Conservation (phyloP, 2,797 vertebrate genomes). For the Neosalanx taihuensis region DNA sequence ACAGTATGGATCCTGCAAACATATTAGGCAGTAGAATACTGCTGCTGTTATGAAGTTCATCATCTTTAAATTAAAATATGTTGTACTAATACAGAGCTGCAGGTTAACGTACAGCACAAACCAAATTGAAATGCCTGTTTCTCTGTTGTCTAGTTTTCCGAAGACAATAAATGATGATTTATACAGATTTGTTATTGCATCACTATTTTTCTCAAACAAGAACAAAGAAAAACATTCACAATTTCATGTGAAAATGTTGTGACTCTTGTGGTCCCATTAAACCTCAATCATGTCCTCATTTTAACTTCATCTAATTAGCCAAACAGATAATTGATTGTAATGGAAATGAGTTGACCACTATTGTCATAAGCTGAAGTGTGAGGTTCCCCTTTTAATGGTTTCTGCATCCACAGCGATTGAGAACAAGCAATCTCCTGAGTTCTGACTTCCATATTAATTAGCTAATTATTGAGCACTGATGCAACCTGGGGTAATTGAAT, state of each 20-base stretch:
- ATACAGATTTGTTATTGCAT: too few species aligned
- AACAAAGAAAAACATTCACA: too few species aligned
- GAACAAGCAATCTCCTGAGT: constrained; percentile 61
- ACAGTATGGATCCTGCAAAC: too few species aligned
- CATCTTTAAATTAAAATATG: too few species aligned
- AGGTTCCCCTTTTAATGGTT: constrained; percentile 57
- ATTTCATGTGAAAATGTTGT: constrained; percentile 34
- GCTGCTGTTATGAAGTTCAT: too few species aligned
- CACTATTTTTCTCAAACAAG: too few species aligned
- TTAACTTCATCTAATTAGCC: constrained; percentile 45
- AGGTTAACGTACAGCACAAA: too few species aligned
- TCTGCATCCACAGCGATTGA: constrained; percentile 62
- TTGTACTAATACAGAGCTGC: too few species aligned
- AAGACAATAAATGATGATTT: too few species aligned
- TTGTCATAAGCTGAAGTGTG: constrained; percentile 50
- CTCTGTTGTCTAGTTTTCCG: too few species aligned
- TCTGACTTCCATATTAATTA: constrained; percentile 68
- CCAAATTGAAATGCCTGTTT: too few species aligned
- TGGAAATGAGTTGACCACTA: constrained; percentile 71
- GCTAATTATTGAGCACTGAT: constrained; percentile 71
- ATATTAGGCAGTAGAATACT: too few species aligned
- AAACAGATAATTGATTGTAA: constrained; percentile 66
- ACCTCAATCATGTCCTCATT: constrained; percentile 37
- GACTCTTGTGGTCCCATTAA: constrained; percentile 42
- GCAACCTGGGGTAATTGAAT: constrained; percentile 68